Evolutionary conservation across 1,140 invertebrate genomes (phyloP), one percentile per base, ranked within the genome.

Genomic region (Venustaconcha ellipsiformis): DNA sequence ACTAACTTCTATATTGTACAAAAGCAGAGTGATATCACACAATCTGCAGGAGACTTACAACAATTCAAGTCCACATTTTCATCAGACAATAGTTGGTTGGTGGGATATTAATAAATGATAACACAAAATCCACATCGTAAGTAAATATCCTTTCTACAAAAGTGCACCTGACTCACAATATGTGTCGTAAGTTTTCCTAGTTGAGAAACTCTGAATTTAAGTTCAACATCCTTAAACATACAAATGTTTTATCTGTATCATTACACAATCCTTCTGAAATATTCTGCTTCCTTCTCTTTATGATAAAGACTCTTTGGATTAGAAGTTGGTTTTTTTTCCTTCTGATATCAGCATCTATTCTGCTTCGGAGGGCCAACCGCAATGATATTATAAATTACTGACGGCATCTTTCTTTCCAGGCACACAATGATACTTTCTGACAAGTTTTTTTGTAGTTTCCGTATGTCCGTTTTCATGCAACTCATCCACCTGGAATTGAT

Each of bases 401-500:
- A 78, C 20, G 13, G 18, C 26, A 17, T 20, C 8, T 37, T 67
- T 48, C 26, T 70, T 70, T 74, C 76, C 76, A 15, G 60, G 56
- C 12, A 65, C 67, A 78, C 70, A 78, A 8, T 70, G n/a, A 20
- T 20, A 26, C 8, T 57, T 60, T 26, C 60, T 58, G 8, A 78
- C 12, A 8, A 30, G 14, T 59, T 67, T 67, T n/a, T n/a, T n/a
- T n/a, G 15, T 71, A 73, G 60, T 60, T 65, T 14, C 67, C 56
- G 60, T 70, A 70, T 59, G 67, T 78, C 2, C 73, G 18, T 73
- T 78, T 78, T 37, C 58, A 66, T 3, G 67, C 17, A 12, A 65
- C 76, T 72, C 68, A 78, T 68, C 70, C 76, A 18, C 76, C 66
- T 64, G 26, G 68, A 78, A 26, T 70, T 62, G 14, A 69, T 72